Evolutionary conservation across 1,140 invertebrate species (phyloP).

Genomic region (Pseudomyrmex gracilis): DNA sequence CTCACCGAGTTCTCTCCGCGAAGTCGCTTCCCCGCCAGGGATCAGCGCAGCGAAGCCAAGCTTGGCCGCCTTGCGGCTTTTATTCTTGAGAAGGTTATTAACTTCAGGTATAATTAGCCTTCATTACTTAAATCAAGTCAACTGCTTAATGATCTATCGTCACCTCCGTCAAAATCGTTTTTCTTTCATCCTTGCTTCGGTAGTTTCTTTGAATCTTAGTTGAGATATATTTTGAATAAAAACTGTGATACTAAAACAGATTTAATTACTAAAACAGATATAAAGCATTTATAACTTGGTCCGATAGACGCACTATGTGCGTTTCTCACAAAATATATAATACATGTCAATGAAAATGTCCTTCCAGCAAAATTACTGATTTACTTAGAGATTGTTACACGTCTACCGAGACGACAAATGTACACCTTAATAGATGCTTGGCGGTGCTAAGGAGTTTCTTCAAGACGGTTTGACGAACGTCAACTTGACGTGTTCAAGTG

Average conservation of each 20-base stretch:
- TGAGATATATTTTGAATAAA: background rate
- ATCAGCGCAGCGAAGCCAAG: constrained; percentile 60
- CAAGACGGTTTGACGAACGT: constrained; percentile 37
- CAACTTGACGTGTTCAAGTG: constrained; percentile 43
- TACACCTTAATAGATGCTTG: constrained; percentile 15
- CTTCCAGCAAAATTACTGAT: constrained; percentile 9
- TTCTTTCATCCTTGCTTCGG: constrained; percentile 18
- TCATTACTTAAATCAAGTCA: constrained; percentile 75
- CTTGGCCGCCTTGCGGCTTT: constrained; percentile 53
- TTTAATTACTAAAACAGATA: constrained; percentile 14
- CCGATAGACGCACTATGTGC: too few species aligned
- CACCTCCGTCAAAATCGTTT: constrained; percentile 64
- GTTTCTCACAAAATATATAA: background rate
- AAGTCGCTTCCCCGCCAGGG: constrained; percentile 16
- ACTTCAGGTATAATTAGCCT: constrained; percentile 65
- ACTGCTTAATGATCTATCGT: constrained; percentile 77
- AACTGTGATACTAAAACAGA: constrained; percentile 1
- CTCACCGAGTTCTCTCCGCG: constrained; percentile 33
- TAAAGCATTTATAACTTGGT: background rate
- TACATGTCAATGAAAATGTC: background rate
- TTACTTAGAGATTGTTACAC: constrained; percentile 33
- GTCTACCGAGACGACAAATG: constrained; percentile 7
- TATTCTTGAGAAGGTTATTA: constrained; percentile 67
- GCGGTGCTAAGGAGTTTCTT: constrained; percentile 18
- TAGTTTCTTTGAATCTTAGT: background rate